phyloP scores from a whole-genome alignment of 2,113 vertebrate species.

The Prunella fulvescens region DNA sequence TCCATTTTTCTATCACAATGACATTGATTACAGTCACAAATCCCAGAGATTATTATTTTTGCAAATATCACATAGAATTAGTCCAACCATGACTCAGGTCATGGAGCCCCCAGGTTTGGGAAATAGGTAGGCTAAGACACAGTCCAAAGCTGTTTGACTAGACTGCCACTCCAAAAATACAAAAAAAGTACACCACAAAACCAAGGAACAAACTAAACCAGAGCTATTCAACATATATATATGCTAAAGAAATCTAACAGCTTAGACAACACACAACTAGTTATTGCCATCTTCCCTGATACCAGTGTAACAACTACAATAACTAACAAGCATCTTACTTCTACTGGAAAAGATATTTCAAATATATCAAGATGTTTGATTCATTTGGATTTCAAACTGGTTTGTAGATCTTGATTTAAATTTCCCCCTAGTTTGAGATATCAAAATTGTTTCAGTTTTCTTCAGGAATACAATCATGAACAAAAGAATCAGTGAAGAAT shows the following conservation, averaged over 20 bases:
- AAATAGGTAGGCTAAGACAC: not conserved
- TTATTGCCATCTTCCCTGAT: not conserved
- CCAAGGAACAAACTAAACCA: not conserved
- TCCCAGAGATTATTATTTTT: not conserved
- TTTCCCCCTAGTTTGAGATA: not conserved
- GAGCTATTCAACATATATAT: not conserved
- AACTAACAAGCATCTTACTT: not conserved
- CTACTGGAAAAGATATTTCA: not conserved
- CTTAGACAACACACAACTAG: not conserved
- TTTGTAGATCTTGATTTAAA: not conserved
- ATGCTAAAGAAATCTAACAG: not conserved
- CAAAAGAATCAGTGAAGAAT: not conserved
- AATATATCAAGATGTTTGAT: not conserved
- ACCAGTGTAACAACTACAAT: not conserved
- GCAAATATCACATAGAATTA: not conserved
- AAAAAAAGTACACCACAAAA: not conserved
- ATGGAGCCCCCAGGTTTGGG: not conserved
- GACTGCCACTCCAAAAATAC: not conserved
- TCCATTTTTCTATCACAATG: not conserved
- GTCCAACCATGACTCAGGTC: not conserved
- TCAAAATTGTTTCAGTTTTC: not conserved
- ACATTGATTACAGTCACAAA: not conserved
- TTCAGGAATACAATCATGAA: not conserved
- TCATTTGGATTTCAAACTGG: not conserved
- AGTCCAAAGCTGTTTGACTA: not conserved